These are phyloP conservation scores for Apamea crenata DNA, from an alignment of 2,888 invertebrate genomes.

Conservation along the genomic window DNA sequence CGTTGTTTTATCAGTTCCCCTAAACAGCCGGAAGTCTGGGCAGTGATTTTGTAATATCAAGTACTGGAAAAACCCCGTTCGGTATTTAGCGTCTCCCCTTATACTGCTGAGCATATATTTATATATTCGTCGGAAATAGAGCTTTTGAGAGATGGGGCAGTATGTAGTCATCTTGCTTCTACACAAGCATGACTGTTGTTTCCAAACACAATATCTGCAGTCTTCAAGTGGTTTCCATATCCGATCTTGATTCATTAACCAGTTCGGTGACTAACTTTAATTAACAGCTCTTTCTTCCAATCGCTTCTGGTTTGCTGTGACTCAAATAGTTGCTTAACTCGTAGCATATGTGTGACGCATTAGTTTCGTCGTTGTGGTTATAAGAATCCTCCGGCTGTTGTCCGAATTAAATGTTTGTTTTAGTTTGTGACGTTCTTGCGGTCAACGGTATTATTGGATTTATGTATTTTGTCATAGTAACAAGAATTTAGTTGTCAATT, in stretches of 20 bases:
- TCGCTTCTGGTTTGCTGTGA: conserved; percentile 49
- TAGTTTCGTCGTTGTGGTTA: conserved; percentile 35
- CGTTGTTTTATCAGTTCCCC: conserved; percentile 12
- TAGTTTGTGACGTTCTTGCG: conserved; percentile 52
- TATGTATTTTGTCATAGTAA: conserved; percentile 17
- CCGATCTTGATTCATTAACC: conserved; percentile 43
- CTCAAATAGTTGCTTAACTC: conserved; percentile 53
- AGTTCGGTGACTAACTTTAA: conserved; percentile 48
- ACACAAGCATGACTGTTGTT: conserved; percentile 17
- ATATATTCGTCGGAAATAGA: not conserved
- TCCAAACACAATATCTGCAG: conserved; percentile 2
- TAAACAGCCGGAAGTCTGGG: conserved; percentile 6
- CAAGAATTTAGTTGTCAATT: conserved; percentile 26
- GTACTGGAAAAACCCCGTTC: conserved; percentile 9
- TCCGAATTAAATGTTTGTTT: conserved; percentile 51
- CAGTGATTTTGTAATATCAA: conserved; percentile 15
- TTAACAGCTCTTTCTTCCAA: conserved; percentile 45
- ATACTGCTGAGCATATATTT: not conserved
- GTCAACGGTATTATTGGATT: conserved; percentile 28
- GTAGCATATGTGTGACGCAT: conserved; percentile 56
- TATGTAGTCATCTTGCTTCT: conserved; percentile 13
- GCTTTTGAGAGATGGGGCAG: not conserved
- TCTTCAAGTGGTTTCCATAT: conserved; percentile 32
- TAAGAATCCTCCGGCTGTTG: conserved; percentile 38
- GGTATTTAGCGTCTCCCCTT: not conserved